Evolutionary conservation across 1,140 invertebrate species (phyloP), one percentile per base, ranked within the genome.

Genomic region (Pseudomyrmex sp.): DNA sequence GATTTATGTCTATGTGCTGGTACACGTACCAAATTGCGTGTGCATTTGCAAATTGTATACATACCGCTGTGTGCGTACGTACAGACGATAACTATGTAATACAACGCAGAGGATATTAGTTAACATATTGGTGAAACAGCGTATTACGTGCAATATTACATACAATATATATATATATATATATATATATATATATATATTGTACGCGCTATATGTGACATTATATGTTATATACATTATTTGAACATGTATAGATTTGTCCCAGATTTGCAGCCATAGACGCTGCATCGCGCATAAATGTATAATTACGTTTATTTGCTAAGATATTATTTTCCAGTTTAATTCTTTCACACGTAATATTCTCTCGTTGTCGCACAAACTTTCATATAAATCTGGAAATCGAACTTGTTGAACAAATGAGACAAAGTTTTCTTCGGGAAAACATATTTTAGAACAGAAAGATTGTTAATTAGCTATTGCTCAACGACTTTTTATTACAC

Each of bases 1-100:
- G 88, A 89, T 89, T 89, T 89, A 73, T 83, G 88, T 88, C 88
- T 80, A 77, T 89, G 87, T 88, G 80, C 76, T 3, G 3, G 79
- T 69, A 65, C 76, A 82, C 77, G 86, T 87, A 84, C 75, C 74
- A 70, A 79, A 79, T 79, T 74, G 82, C 75, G 82, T 70, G 84
- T 77, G 68, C 77, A 65, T 80, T 66, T 66, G 70, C 72, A 69
- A 79, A 79, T 85, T 83, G 73, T 83, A 70, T 69, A 83, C 82
- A 62, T 74, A 85, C 52, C 80, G 56, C n/a, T 2, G 26, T 68
- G 54, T 79, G 73, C 65, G 52, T 26, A 59, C 15, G 65, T 50
- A 72, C 54, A 58, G 54, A 70, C 48, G 72, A 56, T 62, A 82
- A 66, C 72, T 62, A 58, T 80, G 54, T 56, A 54, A 54, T 46